Base-by-base conservation (phyloP, 92 coral and sea anemone species). In the Metridium senile region DNA sequence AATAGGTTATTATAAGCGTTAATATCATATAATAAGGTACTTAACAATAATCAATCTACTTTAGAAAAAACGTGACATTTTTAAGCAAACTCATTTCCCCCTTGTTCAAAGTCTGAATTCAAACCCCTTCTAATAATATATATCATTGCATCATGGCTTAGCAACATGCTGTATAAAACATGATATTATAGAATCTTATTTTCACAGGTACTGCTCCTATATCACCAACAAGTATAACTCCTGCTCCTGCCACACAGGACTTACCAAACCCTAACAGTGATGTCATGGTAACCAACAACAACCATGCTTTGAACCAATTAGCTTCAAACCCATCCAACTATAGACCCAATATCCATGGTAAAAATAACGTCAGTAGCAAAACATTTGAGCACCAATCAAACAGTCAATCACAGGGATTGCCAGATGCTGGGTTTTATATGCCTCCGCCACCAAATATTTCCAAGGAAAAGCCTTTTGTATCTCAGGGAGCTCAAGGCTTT, bases 381-480 rank as follows among this genome's bases (percentile, higher is more conserved):
- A 39, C 6, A 13, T 6, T 13, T 4, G 8, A 39, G 13, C 49
- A 39, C 6, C 49, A 39, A 13, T 39, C 49, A 4, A 39, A 39
- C 13, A 63, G 26, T 58, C 68, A 31, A 10, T 16, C 30, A 1
- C 25, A 27, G 13, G 28, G 29, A 31, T 6, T 20, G 39, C 61
- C 69, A 63, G 19, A 11, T 22, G 32, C 30, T 27, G 45, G 32
- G 3, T 75, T 57, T 32, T 75, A 75, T 35, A 75, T 75, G 80
- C 80, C 80, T 0, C 80, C 80, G 25, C 80, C 80, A 3, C 80
- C 80, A 17, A 31, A 0, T 61, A 58, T 53, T 21, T 21, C 29
- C 33, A 54, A 32, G 30, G 53, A 6, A 33, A 19, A 0, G 6
- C 52, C 52, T 0, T 9, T n/a, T n/a, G n/a, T n/a, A n/a, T n/a